A percentile compares a stretch with the other conserved stretches of the same genome.
phyloP scores from a whole-genome alignment of 1,140 invertebrate genomes.

The Procambarus clarkii region DNA sequence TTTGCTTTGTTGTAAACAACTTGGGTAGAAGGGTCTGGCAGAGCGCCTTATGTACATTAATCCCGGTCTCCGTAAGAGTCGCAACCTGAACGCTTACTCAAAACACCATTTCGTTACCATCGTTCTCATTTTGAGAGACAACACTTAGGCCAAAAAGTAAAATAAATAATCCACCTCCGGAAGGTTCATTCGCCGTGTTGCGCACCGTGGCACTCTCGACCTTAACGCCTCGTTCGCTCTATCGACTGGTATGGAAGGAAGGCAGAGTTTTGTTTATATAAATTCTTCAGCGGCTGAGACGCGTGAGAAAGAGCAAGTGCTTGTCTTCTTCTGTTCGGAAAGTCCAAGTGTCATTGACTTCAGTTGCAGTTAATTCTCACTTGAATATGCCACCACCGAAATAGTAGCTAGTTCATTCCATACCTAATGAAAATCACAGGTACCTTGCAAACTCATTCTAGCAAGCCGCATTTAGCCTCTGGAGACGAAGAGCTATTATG shows the following conservation, averaged over 20 bases:
- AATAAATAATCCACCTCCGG: background rate
- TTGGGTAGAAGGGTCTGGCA: background rate
- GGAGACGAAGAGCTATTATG: too few species aligned
- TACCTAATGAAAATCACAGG: too few species aligned
- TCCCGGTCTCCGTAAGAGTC: background rate
- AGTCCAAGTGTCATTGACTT: background rate
- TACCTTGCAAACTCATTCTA: too few species aligned
- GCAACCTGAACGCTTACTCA: background rate
- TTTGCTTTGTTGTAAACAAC: background rate
- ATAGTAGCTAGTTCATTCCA: too few species aligned
- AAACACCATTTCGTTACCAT: conserved; percentile 8
- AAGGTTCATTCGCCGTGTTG: conserved; percentile 16
- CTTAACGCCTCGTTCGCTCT: conserved; percentile 17
- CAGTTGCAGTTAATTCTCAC: background rate
- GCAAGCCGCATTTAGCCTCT: too few species aligned
- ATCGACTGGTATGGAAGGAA: conserved; percentile 29
- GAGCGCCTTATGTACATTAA: conserved; percentile 8
- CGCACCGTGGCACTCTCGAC: background rate
- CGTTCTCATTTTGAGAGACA: conserved; percentile 5
- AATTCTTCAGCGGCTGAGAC: conserved; percentile 47
- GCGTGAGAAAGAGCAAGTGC: conserved; percentile 57
- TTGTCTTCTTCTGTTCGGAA: conserved; percentile 42
- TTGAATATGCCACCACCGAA: too few species aligned
- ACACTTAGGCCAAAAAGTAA: background rate
- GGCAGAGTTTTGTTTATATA: conserved; percentile 55